Conservation (phyloP, 1,140 invertebrate genomes). For the Papilio glaucus region DNA sequence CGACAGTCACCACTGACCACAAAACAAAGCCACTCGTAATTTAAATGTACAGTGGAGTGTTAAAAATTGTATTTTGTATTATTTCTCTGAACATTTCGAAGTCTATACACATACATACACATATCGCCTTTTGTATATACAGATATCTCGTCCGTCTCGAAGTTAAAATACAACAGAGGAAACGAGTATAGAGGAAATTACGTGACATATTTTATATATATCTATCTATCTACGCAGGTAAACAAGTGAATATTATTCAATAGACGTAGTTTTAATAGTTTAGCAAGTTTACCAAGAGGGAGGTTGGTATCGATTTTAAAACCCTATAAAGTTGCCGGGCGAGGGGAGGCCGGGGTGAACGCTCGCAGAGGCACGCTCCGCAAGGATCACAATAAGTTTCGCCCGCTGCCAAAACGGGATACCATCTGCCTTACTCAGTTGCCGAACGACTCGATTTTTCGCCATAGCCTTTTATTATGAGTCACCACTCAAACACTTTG, state of each 20-base stretch:
- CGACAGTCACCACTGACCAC: too few relatives aligned
- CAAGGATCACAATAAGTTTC: slow-evolving; percentile 59
- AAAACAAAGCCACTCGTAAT: too few relatives aligned
- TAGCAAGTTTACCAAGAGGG: slow-evolving; percentile 48
- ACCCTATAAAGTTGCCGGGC: slow-evolving; percentile 66
- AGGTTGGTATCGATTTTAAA: slow-evolving; percentile 76
- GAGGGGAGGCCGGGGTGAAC: slow-evolving; percentile 71
- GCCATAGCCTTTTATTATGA: slow-evolving; percentile 41
- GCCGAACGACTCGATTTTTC: slow-evolving; percentile 41
- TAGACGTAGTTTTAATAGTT: slow-evolving; percentile 36
- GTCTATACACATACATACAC: too few relatives aligned
- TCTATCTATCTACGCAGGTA: neutral
- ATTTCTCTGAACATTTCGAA: too few relatives aligned
- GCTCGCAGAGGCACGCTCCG: slow-evolving; percentile 65
- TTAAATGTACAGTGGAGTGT: too few relatives aligned
- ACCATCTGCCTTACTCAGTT: slow-evolving; percentile 48
- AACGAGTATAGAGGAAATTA: too few relatives aligned
- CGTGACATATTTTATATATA: neutral
- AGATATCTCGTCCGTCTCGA: too few relatives aligned
- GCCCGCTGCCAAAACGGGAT: slow-evolving; percentile 69
- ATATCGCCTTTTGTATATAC: too few relatives aligned
- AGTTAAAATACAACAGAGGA: too few relatives aligned
- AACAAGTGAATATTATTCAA: neutral
- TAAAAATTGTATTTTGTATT: too few relatives aligned
- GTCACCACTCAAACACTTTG: slow-evolving; percentile 36